Percentiles rank a stretch among this genome's conserved stretches.
phyloP scores from a whole-genome alignment of 1,140 invertebrate species.

The Myzus persicae region DNA sequence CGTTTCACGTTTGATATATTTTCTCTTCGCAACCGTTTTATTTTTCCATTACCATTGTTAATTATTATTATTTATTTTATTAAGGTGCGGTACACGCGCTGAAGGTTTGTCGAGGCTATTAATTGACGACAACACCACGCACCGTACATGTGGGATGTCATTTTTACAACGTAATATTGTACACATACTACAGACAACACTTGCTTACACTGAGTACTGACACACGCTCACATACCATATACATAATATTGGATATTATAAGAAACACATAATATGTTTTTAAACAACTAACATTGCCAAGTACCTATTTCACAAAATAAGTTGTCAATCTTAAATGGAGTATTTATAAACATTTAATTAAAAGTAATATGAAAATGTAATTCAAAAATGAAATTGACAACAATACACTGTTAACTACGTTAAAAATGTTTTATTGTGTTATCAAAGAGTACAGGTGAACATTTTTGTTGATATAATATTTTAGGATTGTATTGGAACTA shows the following conservation, averaged over 20 bases:
- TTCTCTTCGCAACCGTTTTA: not conserved
- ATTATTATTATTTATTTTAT: conserved; percentile 26
- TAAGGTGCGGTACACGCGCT: conserved; percentile 31
- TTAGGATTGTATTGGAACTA: not conserved
- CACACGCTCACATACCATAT: not conserved
- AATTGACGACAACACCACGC: not conserved
- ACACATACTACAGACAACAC: not conserved
- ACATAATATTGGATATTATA: not conserved
- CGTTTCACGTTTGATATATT: not conserved
- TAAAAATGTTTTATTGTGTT: not conserved
- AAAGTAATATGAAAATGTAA: not conserved
- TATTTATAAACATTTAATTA: not conserved
- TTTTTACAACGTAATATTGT: conserved; percentile 32
- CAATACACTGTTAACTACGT: not conserved
- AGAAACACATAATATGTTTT: not conserved
- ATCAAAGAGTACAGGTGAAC: not conserved
- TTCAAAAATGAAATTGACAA: not conserved
- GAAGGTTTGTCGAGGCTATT: conserved; percentile 48
- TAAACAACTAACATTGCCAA: not conserved
- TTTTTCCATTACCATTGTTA: not conserved
- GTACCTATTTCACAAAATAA: not conserved
- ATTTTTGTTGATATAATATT: not conserved
- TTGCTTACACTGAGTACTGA: too few relatives aligned
- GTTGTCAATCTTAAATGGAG: not conserved
- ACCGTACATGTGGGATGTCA: conserved; percentile 13